Conservation (phyloP, 2,888 invertebrate species). For the Iphiclides podalirius region DNA sequence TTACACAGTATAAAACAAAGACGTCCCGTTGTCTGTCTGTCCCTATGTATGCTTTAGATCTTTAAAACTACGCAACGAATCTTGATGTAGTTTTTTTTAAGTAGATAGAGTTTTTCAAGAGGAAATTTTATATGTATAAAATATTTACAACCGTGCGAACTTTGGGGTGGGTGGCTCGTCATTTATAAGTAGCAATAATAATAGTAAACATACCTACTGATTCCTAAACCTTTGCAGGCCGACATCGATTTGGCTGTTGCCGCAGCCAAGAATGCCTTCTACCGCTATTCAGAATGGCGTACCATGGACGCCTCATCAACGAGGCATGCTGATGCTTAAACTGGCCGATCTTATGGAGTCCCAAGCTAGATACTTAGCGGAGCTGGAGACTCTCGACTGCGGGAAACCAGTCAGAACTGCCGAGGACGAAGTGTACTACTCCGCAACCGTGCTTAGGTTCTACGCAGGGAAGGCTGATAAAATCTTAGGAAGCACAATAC, state of each 20-base stretch:
- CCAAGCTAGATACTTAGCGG: slow-evolving; percentile 86
- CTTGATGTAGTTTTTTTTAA: too few species aligned
- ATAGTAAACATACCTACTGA: too few species aligned
- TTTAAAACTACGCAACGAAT: too few species aligned
- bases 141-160: too few species aligned
- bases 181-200: too few species aligned
- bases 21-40: too few species aligned
- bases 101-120: too few species aligned
- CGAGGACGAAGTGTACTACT: slow-evolving; percentile 83
- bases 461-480: slow-evolving; percentile 97
- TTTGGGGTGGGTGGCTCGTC: too few species aligned
- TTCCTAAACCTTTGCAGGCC: too few species aligned
- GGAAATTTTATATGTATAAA: too few species aligned
- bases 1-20: too few species aligned
- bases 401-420: slow-evolving; percentile 92
- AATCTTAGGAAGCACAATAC: slow-evolving; percentile 87
- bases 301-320: slow-evolving; percentile 88
- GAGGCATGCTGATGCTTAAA: slow-evolving; percentile 85
- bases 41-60: too few species aligned
- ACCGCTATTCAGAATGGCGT: slow-evolving; percentile 87
- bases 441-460: slow-evolving; percentile 86
- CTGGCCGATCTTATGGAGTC: slow-evolving; percentile 89
- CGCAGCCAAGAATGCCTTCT: slow-evolving; percentile 89
- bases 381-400: slow-evolving; percentile 96
- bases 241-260: slow-evolving; percentile 90